Base-by-base conservation (phyloP, 2,888 invertebrate species). In the Chaitophorus viminalis region DNA sequence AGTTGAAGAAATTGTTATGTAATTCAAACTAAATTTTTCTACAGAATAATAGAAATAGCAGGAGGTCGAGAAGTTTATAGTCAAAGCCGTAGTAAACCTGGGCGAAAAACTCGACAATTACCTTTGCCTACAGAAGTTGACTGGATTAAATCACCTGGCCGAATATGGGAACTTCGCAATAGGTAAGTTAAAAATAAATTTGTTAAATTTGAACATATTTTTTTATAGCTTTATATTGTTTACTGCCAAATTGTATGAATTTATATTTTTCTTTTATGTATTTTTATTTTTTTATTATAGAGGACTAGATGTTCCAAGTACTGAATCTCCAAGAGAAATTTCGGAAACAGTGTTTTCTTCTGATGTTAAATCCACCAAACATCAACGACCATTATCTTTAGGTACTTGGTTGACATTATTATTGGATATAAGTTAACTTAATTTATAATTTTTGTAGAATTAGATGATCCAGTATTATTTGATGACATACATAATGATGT, bases 31-130 rank as follows among this genome's bases (percentile, higher is more conserved):
- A 65, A 72, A 29, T 87, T 89, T 74, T 88, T 88, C 90, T 91
- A 65, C 90, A 94, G 94, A 91, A 95, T 95, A 91, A 94, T 94
- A 91, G 94, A 94, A 92, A 94, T 94, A 90, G 96, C 96, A 87
- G 96, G 96, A 90, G 96, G 96, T 89, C 93, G 96, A 89, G 96
- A 96, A 92, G 93, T 96, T 89, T 96, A 95, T 92, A 96, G 96
- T 72, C 95, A 96, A 91, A 96, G 95, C 91, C 93, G 96, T 90
- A 95, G 94, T 91, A 95, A 96, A 92, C 95, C 95, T 84, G 93
- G 94, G 84, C 93, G 95, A 90, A 95, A 95, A 91, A 93, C 95
- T 90, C 93, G 89, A 75, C 81, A 88, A 70, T 46, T 87, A 75
- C 87, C 87, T 74, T 54, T 87, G 39, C 75, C 83, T 79, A 54